Evolutionary conservation across 2,113 vertebrate species (phyloP), one percentile per base, ranked within the genome.

Genomic region (Capreolus pygargus): DNA sequence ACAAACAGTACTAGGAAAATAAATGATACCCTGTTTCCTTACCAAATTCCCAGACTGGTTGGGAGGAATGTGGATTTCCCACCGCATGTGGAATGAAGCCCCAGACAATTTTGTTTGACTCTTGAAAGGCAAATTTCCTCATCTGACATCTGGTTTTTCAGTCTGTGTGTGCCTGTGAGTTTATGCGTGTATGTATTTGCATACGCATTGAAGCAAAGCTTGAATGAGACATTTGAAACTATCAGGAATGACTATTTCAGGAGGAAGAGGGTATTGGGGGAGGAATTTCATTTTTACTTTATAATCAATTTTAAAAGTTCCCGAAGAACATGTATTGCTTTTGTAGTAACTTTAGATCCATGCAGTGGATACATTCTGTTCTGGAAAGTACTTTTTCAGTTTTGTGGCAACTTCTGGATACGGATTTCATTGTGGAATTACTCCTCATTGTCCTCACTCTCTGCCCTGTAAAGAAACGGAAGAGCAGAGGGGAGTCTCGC

Each of bases 101-200:
- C 10, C 85, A 95, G 91, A 70, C 85, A 89, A 27, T n/a, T 96
- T 87, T 39, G 33, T 83, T 89, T 60, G 74, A 92, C 25, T 88
- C 93, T 87, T 67, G n/a, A 97, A 90, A 89, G 93, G 52, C 36
- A 2, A 33, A 88, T 95, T 36, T 91, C 88, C 36, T 97, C 93
- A 47, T 95, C 81, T 88, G 52, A 89, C 95, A 92, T 95, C 96
- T 94, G 97, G 61, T 33, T 70, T 5, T 52, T 23, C 78, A 3
- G 30, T 60, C 61, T 78, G 15, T 94, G 30, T 89, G 88, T 90
- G 45, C 74, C 67, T 23, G 55, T 33, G 94, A 50, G 27, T 84
- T 10, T 60, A 23, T 76, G 36, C 30, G 1, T 76, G 61, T 83
- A 86, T 43, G 27, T 7, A 47, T 89, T 43, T 54, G 27, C 23